A percentile compares a stretch with the other conserved stretches of the same genome.
Evolutionary conservation across 2,888 invertebrate genomes (phyloP).

Genomic region (Ceramica pisi): DNA sequence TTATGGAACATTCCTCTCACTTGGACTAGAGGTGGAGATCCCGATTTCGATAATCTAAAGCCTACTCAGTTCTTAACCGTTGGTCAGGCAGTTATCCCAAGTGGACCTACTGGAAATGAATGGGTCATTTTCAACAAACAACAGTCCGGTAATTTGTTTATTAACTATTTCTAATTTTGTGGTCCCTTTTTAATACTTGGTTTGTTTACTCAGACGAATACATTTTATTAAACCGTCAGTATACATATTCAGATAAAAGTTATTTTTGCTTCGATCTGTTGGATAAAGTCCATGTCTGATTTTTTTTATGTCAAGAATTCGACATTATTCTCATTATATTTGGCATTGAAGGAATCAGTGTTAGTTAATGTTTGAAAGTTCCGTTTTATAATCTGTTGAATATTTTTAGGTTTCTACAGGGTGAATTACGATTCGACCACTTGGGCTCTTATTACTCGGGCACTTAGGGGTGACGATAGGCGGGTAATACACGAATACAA

Average conservation of each 20-base stretch:
- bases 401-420: slow-evolving; percentile 90
- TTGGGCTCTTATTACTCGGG: slow-evolving; percentile 90
- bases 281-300: background rate
- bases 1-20: slow-evolving; percentile 86
- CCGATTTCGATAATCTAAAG: slow-evolving; percentile 82
- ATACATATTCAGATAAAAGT: background rate
- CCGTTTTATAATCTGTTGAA: background rate
- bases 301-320: no score
- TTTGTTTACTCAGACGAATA: background rate
- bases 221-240: no score
- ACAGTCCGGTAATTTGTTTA: slow-evolving; percentile 85
- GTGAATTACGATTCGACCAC: slow-evolving; percentile 91
- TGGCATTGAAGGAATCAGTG: background rate
- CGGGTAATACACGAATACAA: slow-evolving; percentile 90
- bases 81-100: slow-evolving; percentile 69
- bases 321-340: no score
- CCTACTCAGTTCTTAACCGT: slow-evolving; percentile 79
- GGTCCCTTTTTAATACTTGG: background rate
- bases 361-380: background rate
- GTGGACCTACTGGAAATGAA: slow-evolving; percentile 79
- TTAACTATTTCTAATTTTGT: background rate
- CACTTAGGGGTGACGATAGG: slow-evolving; percentile 70
- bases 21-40: slow-evolving; percentile 82
- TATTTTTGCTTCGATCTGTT: background rate
- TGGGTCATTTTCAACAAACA: slow-evolving; percentile 92